Conservation (phyloP, 2,888 invertebrate species). For the Tortrix viridana region DNA sequence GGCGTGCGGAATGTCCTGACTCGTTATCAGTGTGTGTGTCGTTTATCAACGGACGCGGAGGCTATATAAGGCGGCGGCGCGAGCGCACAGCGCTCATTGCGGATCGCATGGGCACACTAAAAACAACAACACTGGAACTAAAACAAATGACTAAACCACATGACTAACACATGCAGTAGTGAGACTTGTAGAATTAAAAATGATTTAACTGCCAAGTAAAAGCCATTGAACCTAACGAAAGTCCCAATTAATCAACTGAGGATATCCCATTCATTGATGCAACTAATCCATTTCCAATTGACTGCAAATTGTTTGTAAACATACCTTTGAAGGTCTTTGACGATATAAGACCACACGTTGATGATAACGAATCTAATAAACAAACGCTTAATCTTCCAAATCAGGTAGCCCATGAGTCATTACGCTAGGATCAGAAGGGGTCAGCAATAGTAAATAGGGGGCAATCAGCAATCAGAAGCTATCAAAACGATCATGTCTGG, state of each 20-base stretch:
- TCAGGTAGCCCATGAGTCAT: conserved; percentile 14
- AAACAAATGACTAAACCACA: conserved; percentile 13
- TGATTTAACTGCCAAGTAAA: neutral
- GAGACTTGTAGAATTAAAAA: neutral
- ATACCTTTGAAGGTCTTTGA: conserved; percentile 14
- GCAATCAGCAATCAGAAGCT: conserved; percentile 10
- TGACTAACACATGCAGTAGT: neutral
- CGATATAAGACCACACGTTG: neutral
- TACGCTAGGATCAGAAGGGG: conserved; percentile 13
- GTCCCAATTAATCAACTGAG: conserved; percentile 5
- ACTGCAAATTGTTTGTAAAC: conserved; percentile 21
- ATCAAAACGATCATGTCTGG: conserved; percentile 14
- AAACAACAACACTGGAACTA: conserved; percentile 48
- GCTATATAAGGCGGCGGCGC: conserved; percentile 61
- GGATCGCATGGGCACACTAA: conserved; percentile 78
- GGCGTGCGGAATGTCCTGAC: neutral
- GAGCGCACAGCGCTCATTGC: conserved; percentile 66
- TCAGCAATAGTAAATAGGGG: conserved; percentile 18
- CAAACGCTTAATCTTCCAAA: conserved; percentile 1
- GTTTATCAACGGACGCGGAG: conserved; percentile 53
- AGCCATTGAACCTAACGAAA: neutral
- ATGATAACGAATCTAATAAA: conserved; percentile 17
- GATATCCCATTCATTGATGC: conserved; percentile 19
- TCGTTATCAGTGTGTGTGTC: conserved; percentile 24
- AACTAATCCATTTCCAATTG: conserved; percentile 10